phyloP scores from a whole-genome alignment of 2,888 invertebrate species.

The Ametastegia equiseti region DNA sequence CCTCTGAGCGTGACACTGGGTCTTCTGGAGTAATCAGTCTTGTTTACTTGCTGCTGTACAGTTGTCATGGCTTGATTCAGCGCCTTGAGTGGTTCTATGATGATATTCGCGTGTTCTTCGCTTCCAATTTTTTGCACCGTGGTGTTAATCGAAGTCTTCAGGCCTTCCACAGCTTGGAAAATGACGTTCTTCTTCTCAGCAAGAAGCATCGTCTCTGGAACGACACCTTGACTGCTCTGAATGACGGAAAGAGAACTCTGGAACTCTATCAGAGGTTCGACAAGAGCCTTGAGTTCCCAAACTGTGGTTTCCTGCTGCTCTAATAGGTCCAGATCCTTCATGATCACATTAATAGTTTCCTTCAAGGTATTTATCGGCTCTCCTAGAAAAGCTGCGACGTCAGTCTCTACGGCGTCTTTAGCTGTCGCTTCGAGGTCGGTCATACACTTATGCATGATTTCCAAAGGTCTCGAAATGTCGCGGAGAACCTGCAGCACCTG shows the following conservation, averaged over 20 bases:
- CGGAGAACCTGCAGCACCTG: conserved; percentile 60
- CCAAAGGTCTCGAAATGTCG: conserved; percentile 62
- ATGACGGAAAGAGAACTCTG: conserved; percentile 66
- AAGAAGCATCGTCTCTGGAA: conserved; percentile 61
- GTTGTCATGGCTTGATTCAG: conserved; percentile 60
- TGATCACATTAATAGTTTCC: conserved; percentile 55
- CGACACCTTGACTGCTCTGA: conserved; percentile 63
- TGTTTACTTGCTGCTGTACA: conserved; percentile 62
- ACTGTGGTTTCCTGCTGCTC: conserved; percentile 57
- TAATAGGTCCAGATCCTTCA: conserved; percentile 53
- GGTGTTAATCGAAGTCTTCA: conserved; percentile 57
- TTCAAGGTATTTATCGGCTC: conserved; percentile 59
- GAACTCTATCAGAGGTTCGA: conserved; percentile 66
- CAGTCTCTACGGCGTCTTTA: conserved; percentile 45
- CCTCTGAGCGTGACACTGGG: conserved; percentile 59
- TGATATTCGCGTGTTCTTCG: conserved; percentile 47
- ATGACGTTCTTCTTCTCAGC: conserved; percentile 66
- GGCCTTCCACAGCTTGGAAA: conserved; percentile 61
- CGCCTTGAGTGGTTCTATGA: conserved; percentile 54
- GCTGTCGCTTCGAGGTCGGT: conserved; percentile 28
- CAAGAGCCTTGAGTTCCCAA: conserved; percentile 57
- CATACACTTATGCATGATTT: conserved; percentile 46
- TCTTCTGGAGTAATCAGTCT: conserved; percentile 61
- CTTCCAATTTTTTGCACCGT: conserved; percentile 54
- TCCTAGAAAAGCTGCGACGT: conserved; percentile 55